Evolutionary conservation across 2,888 invertebrate genomes (phyloP).

Genomic region (Sisyra terminalis): DNA sequence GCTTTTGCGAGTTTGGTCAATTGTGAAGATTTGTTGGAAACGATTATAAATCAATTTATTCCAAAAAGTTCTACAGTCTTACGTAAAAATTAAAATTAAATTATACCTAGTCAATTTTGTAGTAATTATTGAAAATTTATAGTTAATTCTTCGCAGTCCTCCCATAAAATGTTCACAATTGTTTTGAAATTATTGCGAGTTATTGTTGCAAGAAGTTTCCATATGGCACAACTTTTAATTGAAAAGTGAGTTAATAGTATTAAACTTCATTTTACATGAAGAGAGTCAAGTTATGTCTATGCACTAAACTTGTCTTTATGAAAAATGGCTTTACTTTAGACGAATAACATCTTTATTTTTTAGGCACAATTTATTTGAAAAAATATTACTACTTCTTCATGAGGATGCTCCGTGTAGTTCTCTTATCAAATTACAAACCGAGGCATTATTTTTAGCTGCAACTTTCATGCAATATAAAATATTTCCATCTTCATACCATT

Average conservation of each 20-base stretch:
- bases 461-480: constrained; percentile 34
- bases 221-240: constrained; percentile 34
- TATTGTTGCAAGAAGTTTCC: constrained; percentile 41
- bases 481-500: constrained; percentile 29
- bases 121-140: no score
- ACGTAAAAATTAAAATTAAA: neutral
- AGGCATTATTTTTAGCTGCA: constrained; percentile 39
- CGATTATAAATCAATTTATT: constrained; percentile 40
- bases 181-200: constrained; percentile 61
- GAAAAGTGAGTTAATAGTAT: constrained; percentile 30
- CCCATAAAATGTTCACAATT: constrained; percentile 34
- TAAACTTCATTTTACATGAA: no score
- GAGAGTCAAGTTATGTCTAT: no score
- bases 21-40: constrained; percentile 44
- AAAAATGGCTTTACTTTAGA: no score
- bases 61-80: constrained; percentile 20
- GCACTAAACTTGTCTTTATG: no score
- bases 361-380: constrained; percentile 33
- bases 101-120: neutral
- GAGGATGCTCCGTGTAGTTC: constrained; percentile 34
- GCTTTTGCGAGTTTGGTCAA: constrained; percentile 44
- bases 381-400: constrained; percentile 36
- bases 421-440: constrained; percentile 42
- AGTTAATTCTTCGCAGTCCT: no score
- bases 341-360: constrained; percentile 17